phyloP scores from a whole-genome alignment of 2,797 vertebrate genomes.

The Chelon labrosus region DNA sequence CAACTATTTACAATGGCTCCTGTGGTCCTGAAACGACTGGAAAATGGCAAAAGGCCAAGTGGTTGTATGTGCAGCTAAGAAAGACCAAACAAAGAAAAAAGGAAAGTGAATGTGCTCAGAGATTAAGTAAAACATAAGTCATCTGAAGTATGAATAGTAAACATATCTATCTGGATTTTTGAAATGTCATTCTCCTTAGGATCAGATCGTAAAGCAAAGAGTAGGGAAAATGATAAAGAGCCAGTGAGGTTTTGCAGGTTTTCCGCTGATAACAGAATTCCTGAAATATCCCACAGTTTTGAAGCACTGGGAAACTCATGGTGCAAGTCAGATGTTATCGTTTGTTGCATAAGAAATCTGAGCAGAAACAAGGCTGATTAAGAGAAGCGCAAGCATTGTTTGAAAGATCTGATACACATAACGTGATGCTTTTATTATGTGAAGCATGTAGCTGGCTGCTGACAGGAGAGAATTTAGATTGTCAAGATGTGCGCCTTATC shows the following conservation, averaged over 20 bases:
- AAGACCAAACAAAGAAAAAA: neutral
- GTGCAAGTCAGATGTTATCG: neutral
- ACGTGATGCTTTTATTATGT: too few species aligned
- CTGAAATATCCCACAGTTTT: neutral
- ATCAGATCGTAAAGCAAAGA: neutral
- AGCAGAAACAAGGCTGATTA: neutral
- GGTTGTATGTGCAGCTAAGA: neutral
- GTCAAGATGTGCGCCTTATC: neutral
- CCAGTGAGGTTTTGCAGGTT: slow-evolving; percentile 8
- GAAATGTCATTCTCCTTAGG: neutral
- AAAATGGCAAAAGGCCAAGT: slow-evolving; percentile 3
- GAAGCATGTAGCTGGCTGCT: neutral
- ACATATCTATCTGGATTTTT: slow-evolving; percentile 1
- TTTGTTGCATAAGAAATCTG: neutral
- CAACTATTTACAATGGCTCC: slow-evolving; percentile 29
- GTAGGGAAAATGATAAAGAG: neutral
- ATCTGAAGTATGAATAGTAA: neutral
- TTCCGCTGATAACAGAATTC: slow-evolving; percentile 10
- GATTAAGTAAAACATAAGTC: neutral
- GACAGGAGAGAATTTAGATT: neutral
- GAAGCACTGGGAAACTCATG: neutral
- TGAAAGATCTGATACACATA: too few species aligned
- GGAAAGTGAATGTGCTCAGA: neutral
- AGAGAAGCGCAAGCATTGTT: too few species aligned
- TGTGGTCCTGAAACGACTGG: slow-evolving; percentile 15